Conservation (phyloP, 1,140 invertebrate species). For the Dinoponera quadriceps region DNA sequence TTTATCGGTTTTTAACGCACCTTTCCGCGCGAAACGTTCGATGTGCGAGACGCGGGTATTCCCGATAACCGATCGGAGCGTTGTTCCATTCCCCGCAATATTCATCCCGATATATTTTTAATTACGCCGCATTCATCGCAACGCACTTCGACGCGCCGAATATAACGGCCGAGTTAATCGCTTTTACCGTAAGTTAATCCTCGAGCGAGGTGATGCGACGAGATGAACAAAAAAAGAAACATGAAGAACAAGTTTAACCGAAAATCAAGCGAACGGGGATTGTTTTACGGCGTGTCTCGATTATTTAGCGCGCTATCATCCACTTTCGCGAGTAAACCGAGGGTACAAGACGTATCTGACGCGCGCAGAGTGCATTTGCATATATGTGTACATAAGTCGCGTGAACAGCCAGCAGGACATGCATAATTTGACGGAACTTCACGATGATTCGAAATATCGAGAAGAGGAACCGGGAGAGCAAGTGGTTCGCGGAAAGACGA, state of each 20-base stretch:
- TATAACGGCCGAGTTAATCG: background rate
- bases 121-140: conserved; percentile 2
- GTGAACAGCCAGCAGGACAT: background rate
- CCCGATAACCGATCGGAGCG: background rate
- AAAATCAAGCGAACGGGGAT: background rate
- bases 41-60: background rate
- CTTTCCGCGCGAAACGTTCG: background rate
- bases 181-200: background rate
- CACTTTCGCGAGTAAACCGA: background rate
- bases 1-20: conserved; percentile 27
- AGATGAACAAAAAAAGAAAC: background rate
- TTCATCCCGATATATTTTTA: background rate
- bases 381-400: background rate
- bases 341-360: background rate
- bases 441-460: conserved; percentile 57
- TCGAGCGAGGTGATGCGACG: background rate
- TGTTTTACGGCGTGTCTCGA: too few relatives aligned
- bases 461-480: conserved; percentile 37
- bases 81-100: background rate
- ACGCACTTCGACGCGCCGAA: background rate
- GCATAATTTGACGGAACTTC: conserved; percentile 60
- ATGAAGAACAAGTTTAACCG: background rate
- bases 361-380: background rate
- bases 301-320: conserved; percentile 11
- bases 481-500: conserved; percentile 2